Percentiles rank a stretch among this genome's conserved stretches.
Conservation (phyloP, 2,797 vertebrate species). For the Lepus townsendii region DNA sequence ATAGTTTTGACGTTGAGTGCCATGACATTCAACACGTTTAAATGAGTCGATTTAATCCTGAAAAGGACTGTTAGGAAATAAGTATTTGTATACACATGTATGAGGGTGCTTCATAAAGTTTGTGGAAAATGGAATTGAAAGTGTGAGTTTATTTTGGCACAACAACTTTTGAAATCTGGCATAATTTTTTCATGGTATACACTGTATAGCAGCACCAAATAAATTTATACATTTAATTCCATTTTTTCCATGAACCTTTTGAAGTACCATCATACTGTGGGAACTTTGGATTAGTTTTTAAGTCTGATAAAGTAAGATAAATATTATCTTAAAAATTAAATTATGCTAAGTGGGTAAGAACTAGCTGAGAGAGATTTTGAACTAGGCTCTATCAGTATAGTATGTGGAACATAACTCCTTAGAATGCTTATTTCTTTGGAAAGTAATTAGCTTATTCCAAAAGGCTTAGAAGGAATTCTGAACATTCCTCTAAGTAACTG, state of each 20-base stretch:
- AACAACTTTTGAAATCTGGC: too few relatives aligned
- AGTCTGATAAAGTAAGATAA: conserved; percentile 67
- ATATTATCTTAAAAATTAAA: conserved; percentile 73
- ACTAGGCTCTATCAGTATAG: conserved; percentile 63
- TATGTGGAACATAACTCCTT: conserved; percentile 73
- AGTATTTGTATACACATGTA: conserved; percentile 66
- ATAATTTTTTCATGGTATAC: too few relatives aligned
- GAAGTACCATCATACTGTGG: neutral
- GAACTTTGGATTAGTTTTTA: conserved; percentile 73
- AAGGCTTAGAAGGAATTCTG: conserved; percentile 87
- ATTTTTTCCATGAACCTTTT: too few relatives aligned
- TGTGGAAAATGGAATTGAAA: too few relatives aligned
- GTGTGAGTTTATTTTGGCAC: too few relatives aligned
- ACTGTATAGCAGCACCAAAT: too few relatives aligned
- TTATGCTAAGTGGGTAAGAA: conserved; percentile 58
- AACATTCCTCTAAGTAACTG: conserved; percentile 75
- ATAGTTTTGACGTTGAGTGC: conserved; percentile 42
- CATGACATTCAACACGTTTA: conserved; percentile 63
- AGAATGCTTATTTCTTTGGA: conserved; percentile 74
- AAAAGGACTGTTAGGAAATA: conserved; percentile 70
- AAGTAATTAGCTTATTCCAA: conserved; percentile 78
- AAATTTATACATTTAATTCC: too few relatives aligned
- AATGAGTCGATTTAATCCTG: conserved; percentile 68
- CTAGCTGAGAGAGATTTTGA: conserved; percentile 59
- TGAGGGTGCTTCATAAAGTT: too few relatives aligned